These are phyloP conservation scores for Onchidella celtica DNA, from an alignment of 2,888 invertebrate species.

Conservation along the genomic window DNA sequence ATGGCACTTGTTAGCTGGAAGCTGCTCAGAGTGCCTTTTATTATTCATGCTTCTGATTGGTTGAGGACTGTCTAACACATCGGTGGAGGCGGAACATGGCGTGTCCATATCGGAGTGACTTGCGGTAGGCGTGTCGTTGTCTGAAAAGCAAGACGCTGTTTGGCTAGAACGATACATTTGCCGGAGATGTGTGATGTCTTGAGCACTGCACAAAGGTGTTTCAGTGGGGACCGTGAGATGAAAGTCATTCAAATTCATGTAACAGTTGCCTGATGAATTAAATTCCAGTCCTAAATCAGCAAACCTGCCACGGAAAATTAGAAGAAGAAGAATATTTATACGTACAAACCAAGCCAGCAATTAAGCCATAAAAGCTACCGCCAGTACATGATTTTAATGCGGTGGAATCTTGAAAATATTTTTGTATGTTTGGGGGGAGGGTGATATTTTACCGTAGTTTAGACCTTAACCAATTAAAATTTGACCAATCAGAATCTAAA, in stretches of 20 bases:
- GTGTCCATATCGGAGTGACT: not conserved
- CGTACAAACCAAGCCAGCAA: no score
- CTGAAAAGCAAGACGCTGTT: not conserved
- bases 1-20: not conserved
- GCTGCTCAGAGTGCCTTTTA: not conserved
- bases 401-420: no score
- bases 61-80: not conserved
- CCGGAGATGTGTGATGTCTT: slow-evolving; percentile 30
- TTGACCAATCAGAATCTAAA: no score
- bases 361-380: no score
- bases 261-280: slow-evolving; percentile 10
- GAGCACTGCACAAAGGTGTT: slow-evolving; percentile 47
- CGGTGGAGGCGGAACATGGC: not conserved
- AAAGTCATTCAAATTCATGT: slow-evolving; percentile 49
- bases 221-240: slow-evolving; percentile 44
- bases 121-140: not conserved
- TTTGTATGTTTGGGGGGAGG: no score
- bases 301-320: no score
- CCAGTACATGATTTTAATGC: no score
- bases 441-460: no score
- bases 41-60: not conserved
- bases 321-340: no score
- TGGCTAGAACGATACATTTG: slow-evolving; percentile 9
- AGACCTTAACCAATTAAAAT: no score
- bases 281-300: not conserved